These are phyloP conservation scores for Megathymus violae DNA, from an alignment of 1,140 invertebrate genomes.

Conservation along the genomic window DNA sequence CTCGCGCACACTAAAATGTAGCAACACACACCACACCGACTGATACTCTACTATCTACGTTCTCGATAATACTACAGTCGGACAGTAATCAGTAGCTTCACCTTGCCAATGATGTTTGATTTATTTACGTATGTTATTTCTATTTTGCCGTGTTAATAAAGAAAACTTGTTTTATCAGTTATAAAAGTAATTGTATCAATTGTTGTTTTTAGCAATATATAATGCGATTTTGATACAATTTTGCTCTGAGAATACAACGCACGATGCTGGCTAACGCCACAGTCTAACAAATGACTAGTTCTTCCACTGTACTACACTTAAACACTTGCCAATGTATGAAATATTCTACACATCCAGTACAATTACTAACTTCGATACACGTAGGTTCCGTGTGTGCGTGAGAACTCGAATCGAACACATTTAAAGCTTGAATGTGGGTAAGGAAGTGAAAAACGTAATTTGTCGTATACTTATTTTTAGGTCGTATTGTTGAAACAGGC, in stretches of 20 bases:
- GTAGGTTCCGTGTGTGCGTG: slow-evolving; percentile 27
- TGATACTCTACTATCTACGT: slow-evolving; percentile 49
- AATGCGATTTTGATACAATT: not conserved
- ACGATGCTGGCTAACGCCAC: slow-evolving; percentile 34
- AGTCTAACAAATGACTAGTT: not conserved
- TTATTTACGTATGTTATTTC: not conserved
- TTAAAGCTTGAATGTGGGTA: slow-evolving; percentile 23
- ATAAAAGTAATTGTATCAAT: no score
- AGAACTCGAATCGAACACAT: slow-evolving; percentile 23
- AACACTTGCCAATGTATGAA: slow-evolving; percentile 48
- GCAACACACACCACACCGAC: slow-evolving; percentile 41
- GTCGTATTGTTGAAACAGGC: slow-evolving; percentile 23
- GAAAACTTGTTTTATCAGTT: not conserved
- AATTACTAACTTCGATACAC: slow-evolving; percentile 35
- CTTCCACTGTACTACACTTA: slow-evolving; percentile 31
- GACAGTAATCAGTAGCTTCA: not conserved
- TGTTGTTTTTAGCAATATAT: not conserved
- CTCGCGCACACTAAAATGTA: slow-evolving; percentile 36
- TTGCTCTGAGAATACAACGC: slow-evolving; percentile 41
- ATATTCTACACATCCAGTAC: slow-evolving; percentile 44
- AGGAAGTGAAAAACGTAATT: slow-evolving; percentile 33
- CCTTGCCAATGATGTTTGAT: not conserved
- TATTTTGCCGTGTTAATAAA: not conserved
- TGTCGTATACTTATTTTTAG: slow-evolving; percentile 33
- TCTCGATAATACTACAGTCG: slow-evolving; percentile 36